These are phyloP conservation scores for Gastracanthus pulcherrimus DNA, from an alignment of 2,888 invertebrate species.

Conservation along the genomic window DNA sequence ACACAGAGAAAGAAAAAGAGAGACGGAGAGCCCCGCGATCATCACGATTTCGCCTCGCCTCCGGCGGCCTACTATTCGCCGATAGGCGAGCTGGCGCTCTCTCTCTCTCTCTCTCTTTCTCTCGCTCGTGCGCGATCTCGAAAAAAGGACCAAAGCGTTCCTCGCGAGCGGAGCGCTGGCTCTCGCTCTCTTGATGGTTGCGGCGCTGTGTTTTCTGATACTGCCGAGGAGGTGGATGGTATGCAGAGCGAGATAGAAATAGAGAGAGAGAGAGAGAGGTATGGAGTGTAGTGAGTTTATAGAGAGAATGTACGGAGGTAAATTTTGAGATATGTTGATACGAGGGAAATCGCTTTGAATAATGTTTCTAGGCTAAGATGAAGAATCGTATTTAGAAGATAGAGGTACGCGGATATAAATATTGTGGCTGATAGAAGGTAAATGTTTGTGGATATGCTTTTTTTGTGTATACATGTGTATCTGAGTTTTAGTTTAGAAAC, in stretches of 20 bases:
- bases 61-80: slow-evolving; percentile 47
- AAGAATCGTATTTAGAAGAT: too few species aligned
- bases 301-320: too few species aligned
- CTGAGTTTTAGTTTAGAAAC: too few species aligned
- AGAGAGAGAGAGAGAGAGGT: neutral
- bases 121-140: neutral
- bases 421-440: too few species aligned
- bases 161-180: neutral
- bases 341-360: too few species aligned
- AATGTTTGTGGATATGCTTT: too few species aligned
- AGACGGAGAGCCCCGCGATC: slow-evolving; percentile 30
- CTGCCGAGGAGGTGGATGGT: neutral
- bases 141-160: slow-evolving; percentile 24
- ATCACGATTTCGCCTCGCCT: slow-evolving; percentile 51
- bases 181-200: neutral
- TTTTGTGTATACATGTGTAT: too few species aligned
- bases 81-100: neutral
- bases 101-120: too few species aligned
- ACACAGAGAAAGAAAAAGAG: slow-evolving; percentile 6
- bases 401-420: too few species aligned
- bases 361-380: too few species aligned
- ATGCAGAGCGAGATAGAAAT: neutral
- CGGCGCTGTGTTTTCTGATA: neutral
- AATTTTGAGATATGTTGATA: too few species aligned
- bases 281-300: too few species aligned